Evolutionary conservation across 2,113 vertebrate genomes (phyloP).

Genomic region (Talpa occidentalis): DNA sequence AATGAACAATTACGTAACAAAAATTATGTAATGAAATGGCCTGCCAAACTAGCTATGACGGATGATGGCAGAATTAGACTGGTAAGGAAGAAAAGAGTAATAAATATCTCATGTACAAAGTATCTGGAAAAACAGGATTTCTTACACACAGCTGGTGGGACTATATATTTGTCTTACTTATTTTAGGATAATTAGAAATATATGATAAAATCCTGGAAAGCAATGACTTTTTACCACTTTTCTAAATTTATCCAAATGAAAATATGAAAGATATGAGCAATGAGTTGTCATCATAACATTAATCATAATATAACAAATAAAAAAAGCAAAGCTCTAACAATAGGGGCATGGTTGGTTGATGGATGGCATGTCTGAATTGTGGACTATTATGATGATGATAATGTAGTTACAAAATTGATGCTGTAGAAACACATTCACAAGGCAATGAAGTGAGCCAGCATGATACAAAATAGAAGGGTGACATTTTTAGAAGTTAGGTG

Average conservation of each 20-base stretch:
- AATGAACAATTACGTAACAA: background rate
- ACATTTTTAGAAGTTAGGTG: background rate
- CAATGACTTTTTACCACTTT: background rate
- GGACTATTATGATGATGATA: background rate
- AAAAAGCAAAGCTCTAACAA: slow-evolving; percentile 25
- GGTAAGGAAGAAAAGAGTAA: background rate
- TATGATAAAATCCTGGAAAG: slow-evolving; percentile 18
- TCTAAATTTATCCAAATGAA: slow-evolving; percentile 20
- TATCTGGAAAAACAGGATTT: background rate
- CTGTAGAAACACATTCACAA: background rate
- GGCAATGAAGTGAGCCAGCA: background rate
- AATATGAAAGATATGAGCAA: background rate
- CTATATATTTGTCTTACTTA: background rate
- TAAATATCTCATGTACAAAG: background rate
- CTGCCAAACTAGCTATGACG: background rate
- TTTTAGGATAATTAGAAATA: slow-evolving; percentile 43
- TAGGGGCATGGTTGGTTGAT: background rate
- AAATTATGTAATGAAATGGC: background rate
- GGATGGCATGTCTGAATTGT: background rate
- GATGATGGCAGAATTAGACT: background rate
- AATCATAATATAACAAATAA: background rate
- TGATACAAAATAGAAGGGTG: background rate
- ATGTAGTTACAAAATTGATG: background rate
- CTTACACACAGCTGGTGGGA: background rate
- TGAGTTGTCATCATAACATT: background rate